These are phyloP conservation scores for Acanthornis magna DNA, from an alignment of 2,797 vertebrate species.

Conservation along the genomic window DNA sequence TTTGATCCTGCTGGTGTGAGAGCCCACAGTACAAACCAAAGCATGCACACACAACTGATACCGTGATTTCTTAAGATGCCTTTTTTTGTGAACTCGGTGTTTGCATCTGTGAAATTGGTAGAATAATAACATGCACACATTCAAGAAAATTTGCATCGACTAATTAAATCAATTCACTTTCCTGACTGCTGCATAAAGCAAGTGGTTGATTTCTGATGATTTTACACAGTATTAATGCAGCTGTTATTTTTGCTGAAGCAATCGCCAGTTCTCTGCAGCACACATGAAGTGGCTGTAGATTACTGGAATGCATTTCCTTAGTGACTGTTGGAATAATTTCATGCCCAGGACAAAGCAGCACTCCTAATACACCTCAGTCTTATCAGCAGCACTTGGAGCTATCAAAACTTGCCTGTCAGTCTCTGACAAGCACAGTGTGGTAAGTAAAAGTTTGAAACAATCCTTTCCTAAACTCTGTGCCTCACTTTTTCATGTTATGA, in stretches of 20 bases:
- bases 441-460: background rate
- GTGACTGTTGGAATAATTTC: background rate
- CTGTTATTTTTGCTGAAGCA: background rate
- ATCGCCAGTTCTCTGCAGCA: background rate
- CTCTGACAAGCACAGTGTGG: background rate
- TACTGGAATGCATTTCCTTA: constrained; percentile 21
- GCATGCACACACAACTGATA: background rate
- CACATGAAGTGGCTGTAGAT: constrained; percentile 2
- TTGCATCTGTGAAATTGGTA: background rate
- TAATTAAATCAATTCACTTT: background rate
- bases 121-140: background rate
- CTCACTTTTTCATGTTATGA: background rate
- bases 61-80: background rate
- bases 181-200: background rate
- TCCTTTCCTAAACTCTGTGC: background rate
- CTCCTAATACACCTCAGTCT: background rate
- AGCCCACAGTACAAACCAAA: background rate
- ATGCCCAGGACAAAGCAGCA: constrained; percentile 1
- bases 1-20: background rate
- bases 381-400: constrained; percentile 1
- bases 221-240: background rate
- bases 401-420: background rate
- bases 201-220: background rate
- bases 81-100: background rate
- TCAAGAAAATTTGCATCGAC: background rate